phyloP scores from a whole-genome alignment of 2,113 vertebrate species.

The Cichladusa arquata region DNA sequence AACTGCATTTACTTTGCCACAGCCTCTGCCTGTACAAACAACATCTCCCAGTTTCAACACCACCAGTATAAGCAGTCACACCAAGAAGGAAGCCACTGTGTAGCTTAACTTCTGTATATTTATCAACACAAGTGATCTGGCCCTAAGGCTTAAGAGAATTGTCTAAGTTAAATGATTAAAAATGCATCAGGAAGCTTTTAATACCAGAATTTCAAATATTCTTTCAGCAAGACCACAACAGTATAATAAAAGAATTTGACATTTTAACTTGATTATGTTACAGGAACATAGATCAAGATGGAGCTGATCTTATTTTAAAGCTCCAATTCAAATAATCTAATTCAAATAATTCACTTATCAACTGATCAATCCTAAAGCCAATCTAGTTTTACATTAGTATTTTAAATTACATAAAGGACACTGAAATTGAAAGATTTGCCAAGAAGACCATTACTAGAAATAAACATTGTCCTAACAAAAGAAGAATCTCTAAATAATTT shows the following conservation, averaged over 20 bases:
- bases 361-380: neutral
- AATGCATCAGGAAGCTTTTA: neutral
- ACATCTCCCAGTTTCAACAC: neutral
- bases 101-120: neutral
- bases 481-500: neutral
- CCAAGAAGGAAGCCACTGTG: accelerated
- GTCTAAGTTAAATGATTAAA: neutral
- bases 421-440: neutral
- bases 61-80: neutral
- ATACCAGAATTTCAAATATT: neutral
- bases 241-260: neutral
- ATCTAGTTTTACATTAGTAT: neutral
- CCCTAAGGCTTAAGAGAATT: neutral
- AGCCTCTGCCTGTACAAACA: neutral
- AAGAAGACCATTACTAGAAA: neutral
- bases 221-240: neutral
- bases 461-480: neutral
- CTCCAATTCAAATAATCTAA: neutral
- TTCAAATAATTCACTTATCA: neutral
- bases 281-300: neutral
- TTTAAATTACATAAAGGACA: neutral
- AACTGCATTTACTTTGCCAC: neutral
- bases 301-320: neutral
- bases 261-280: neutral
- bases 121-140: neutral